Conservation (phyloP, 2,797 vertebrate species). For the Silurus lanzhouensis region DNA sequence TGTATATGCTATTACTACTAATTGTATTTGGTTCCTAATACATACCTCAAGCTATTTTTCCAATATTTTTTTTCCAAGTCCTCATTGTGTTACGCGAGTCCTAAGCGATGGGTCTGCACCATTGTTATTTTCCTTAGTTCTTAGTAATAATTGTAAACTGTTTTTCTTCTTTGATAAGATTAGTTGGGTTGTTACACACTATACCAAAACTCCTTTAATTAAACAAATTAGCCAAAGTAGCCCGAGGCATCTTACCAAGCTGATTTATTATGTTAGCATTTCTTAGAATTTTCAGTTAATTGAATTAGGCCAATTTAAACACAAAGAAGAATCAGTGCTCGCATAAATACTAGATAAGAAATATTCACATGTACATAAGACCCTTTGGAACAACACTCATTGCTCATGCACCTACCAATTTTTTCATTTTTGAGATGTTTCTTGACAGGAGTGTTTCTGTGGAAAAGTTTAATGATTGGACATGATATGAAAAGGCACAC, state of each 20-base stretch:
- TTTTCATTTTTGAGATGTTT: too few relatives aligned
- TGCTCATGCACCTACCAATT: too few relatives aligned
- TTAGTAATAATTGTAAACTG: not conserved
- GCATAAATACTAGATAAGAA: not conserved
- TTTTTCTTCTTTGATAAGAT: not conserved
- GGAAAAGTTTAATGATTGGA: too few relatives aligned
- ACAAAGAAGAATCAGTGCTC: not conserved
- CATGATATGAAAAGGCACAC: too few relatives aligned
- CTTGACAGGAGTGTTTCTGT: too few relatives aligned
- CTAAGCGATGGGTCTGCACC: not conserved
- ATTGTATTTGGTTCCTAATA: not conserved
- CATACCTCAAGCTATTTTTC: not conserved
- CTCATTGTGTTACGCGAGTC: not conserved
- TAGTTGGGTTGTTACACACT: not conserved
- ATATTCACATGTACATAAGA: not conserved
- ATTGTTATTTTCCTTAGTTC: not conserved
- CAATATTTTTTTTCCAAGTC: not conserved
- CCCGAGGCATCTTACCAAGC: not conserved
- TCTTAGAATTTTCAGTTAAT: not conserved
- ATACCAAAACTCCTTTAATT: not conserved
- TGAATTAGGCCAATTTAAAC: not conserved
- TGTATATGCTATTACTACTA: not conserved
- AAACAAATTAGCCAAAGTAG: not conserved
- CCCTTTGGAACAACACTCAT: too few relatives aligned
- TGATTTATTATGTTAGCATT: not conserved